Percentiles rank a stretch among this genome's conserved stretches.
phyloP scores from a whole-genome alignment of 2,888 invertebrate genomes.

The Ophioninae sp. region DNA sequence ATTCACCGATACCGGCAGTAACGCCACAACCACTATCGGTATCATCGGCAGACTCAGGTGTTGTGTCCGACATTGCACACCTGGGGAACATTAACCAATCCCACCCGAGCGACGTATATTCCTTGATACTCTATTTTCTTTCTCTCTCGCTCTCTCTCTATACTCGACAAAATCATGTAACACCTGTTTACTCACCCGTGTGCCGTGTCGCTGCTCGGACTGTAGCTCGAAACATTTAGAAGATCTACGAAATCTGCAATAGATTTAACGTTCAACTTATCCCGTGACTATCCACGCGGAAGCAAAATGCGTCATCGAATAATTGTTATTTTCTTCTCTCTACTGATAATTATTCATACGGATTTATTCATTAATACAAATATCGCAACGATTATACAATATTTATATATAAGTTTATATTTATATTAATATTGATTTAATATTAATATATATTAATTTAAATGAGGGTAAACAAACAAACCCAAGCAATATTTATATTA shows the following conservation, averaged over 20 bases:
- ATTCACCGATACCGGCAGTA: conserved; percentile 36
- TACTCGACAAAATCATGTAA: conserved; percentile 5
- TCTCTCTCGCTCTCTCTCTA: conserved; percentile 9
- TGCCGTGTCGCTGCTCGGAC: conserved; percentile 59
- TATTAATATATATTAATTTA: not conserved
- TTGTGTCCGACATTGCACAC: conserved; percentile 57
- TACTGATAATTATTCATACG: not conserved
- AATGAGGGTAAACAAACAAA: too few species aligned
- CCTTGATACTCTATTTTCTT: not conserved
- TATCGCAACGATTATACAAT: not conserved
- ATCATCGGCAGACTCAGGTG: conserved; percentile 54
- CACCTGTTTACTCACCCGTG: conserved; percentile 51
- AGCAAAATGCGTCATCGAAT: not conserved
- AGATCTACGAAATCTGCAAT: conserved; percentile 54
- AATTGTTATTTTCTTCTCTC: not conserved
- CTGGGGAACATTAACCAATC: conserved; percentile 22
- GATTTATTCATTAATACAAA: not conserved
- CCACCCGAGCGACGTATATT: conserved; percentile 3
- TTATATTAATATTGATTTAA: not conserved
- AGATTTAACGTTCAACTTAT: not conserved
- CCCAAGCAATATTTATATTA: too few species aligned
- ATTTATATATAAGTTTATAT: too few species aligned
- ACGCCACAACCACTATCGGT: conserved; percentile 46
- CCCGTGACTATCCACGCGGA: not conserved
- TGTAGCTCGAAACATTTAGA: conserved; percentile 58